Conservation (phyloP, 2,797 vertebrate species). For the Lagocephalus sceleratus region DNA sequence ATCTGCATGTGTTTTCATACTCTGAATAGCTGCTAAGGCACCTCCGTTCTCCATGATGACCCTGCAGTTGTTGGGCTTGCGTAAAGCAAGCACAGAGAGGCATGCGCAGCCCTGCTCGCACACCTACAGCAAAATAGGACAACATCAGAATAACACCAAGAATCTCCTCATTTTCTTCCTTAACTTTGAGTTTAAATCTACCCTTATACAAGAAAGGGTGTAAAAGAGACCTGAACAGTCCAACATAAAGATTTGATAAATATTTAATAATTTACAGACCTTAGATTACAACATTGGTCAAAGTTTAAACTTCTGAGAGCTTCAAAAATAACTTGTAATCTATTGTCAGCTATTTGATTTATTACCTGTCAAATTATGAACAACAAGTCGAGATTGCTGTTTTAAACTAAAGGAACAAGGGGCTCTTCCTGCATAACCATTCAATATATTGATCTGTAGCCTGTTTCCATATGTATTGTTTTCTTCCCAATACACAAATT, state of each 20-base stretch:
- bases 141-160: conserved; percentile 1
- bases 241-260: too few species aligned
- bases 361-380: neutral
- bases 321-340: neutral
- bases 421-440: neutral
- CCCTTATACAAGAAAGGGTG: too few species aligned
- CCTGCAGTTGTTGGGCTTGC: conserved; percentile 89
- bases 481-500: neutral
- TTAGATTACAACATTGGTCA: too few species aligned
- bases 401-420: neutral
- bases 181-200: too few species aligned
- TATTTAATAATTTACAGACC: too few species aligned
- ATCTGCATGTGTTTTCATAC: conserved; percentile 84
- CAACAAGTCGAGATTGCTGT: neutral
- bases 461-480: too few species aligned
- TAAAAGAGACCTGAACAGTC: neutral
- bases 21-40: conserved; percentile 83
- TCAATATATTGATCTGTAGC: too few species aligned
- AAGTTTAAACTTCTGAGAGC: too few species aligned
- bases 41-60: conserved; percentile 90
- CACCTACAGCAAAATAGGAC: conserved; percentile 71
- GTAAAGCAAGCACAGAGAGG: conserved; percentile 85
- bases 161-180: neutral
- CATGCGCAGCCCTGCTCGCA: conserved; percentile 92
- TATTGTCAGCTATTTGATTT: neutral